Evolutionary conservation across 2,797 vertebrate species (phyloP), one percentile per base, ranked within the genome.

Genomic region (Mormyrops attenuatus): DNA sequence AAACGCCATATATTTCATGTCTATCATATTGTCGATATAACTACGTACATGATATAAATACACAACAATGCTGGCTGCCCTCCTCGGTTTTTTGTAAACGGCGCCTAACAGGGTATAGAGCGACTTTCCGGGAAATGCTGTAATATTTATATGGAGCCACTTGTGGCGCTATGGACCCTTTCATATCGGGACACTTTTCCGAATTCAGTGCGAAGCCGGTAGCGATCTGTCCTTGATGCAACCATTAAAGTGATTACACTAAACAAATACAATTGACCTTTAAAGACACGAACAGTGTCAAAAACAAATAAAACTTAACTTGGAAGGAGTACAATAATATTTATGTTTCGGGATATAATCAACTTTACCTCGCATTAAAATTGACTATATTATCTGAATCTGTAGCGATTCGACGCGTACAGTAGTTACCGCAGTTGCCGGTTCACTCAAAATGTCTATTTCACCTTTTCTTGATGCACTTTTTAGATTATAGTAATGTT

Each of bases 81-180:
- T 50, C n/a, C 7, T 20, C 8, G 57, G 7, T 49, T 88, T 66
- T 88, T n/a, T 47, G 87, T 88, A 88, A 88, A 88, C 52, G 41
- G n/a, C 57, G 1, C 34, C 6, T 8, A 47, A 20, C 6, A 52
- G 17, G 4, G 20, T 22, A 22, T 7, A 15, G 30, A 9, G 38
- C 55, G 50, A 7, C 1, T 91, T 93, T 93, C 93, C 93, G 90
- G 91, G 92, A 93, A 93, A 91, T 82, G 87, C 38, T 89, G 41
- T 11, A 3, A 5, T 9, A 44, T 20, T 15, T 15, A 15, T 3
- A 5, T 47, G 3, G 6, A 1, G 80, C 77, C 85, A 77, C 47
- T 84, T 89, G 92, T 90, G 91, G 91, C 44, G 90, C 49, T 69
- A 41, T 47, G 9, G 57, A 66, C 7, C n/a, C 57, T 41, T 17